phyloP scores from a whole-genome alignment of 2,888 invertebrate species.

The Diadegma fenestrale region DNA sequence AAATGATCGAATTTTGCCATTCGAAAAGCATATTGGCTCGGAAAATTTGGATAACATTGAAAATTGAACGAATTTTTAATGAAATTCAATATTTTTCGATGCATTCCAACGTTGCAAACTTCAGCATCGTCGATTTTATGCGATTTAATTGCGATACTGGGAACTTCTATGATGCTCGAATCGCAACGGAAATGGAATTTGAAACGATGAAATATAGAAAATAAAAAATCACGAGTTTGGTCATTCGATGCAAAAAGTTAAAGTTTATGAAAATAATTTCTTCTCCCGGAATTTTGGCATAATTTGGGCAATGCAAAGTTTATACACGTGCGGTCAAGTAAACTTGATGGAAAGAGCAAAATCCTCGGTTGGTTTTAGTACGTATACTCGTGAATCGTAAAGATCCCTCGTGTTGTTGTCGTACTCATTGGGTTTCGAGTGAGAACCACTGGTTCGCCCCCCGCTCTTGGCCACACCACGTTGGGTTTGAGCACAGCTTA shows the following conservation, averaged over 20 bases:
- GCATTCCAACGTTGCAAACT: no score
- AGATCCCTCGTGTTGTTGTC: conserved; percentile 24
- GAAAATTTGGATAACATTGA: no score
- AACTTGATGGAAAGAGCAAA: background rate
- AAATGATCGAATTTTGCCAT: no score
- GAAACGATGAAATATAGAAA: no score
- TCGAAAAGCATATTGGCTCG: no score
- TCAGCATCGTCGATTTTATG: no score
- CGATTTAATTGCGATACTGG: no score
- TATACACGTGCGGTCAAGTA: background rate
- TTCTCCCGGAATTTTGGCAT: background rate
- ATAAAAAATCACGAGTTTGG: background rate
- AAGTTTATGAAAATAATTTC: background rate
- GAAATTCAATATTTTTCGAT: no score
- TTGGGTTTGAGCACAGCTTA: conserved; percentile 40
- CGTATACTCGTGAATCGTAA: conserved; percentile 19
- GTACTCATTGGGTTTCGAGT: background rate
- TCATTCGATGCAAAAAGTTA: background rate
- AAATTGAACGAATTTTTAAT: no score
- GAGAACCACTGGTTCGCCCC: conserved; percentile 51
- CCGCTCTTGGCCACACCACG: conserved; percentile 27
- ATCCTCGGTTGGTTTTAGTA: background rate
- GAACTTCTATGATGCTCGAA: no score
- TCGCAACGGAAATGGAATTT: no score
- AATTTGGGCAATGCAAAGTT: background rate